phyloP scores from a whole-genome alignment of 2,797 vertebrate genomes.

The Enteromius argenteus region DNA sequence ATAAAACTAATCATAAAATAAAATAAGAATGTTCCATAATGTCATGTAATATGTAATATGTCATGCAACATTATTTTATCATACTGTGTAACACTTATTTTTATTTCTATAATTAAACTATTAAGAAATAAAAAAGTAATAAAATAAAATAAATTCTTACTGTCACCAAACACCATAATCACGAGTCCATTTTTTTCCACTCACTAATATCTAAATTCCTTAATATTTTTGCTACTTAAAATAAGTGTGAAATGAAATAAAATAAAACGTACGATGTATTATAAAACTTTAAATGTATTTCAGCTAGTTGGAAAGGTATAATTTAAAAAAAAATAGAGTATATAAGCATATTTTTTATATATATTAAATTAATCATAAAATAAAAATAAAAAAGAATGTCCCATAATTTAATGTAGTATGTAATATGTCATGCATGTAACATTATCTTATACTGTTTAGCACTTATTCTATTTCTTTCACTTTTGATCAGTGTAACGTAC shows the following conservation, averaged over 20 bases:
- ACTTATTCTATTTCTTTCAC: not conserved
- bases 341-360: not conserved
- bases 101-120: not conserved
- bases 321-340: not conserved
- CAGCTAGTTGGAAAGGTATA: not conserved
- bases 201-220: no score
- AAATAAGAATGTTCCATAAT: no score
- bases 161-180: no score
- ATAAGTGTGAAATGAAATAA: not conserved
- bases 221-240: no score
- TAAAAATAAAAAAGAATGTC: not conserved
- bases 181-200: no score
- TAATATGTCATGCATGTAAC: not conserved
- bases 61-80: not conserved
- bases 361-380: no score
- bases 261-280: not conserved
- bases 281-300: not conserved
- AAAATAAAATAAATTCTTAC: not conserved
- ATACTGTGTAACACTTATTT: not conserved
- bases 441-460: not conserved
- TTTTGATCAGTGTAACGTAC: no score
- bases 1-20: no score
- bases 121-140: not conserved
- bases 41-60: no score
- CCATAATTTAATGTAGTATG: no score